phyloP scores from a whole-genome alignment of 2,113 vertebrate species.

The Cricetomys ansorgei region DNA sequence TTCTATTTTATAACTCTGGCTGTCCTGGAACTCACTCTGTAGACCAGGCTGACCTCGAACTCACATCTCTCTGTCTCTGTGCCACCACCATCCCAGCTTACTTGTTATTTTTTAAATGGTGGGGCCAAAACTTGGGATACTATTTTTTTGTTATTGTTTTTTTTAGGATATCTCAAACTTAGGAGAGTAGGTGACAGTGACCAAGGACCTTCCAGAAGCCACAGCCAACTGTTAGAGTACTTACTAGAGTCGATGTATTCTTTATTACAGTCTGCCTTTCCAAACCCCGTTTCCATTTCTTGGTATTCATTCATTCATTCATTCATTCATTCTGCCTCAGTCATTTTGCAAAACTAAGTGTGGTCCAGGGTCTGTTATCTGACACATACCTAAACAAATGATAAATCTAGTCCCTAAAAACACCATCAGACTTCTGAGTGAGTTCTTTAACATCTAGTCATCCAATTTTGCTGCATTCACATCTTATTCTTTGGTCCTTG shows the following conservation, averaged over 20 bases:
- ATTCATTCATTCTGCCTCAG: not conserved
- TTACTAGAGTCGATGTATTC: not conserved
- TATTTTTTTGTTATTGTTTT: not conserved
- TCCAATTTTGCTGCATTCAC: not conserved
- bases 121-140: not conserved
- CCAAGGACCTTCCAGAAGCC: not conserved
- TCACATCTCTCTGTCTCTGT: too few relatives aligned
- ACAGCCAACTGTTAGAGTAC: not conserved
- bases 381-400: not conserved
- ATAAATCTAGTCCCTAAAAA: not conserved
- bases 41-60: too few relatives aligned
- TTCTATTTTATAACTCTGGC: too few relatives aligned
- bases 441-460: not conserved
- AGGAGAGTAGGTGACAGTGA: not conserved
- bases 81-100: too few relatives aligned
- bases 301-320: not conserved
- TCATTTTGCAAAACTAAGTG: not conserved
- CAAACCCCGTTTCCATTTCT: not conserved
- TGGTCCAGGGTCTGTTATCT: not conserved
- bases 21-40: too few relatives aligned
- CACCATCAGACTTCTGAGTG: not conserved
- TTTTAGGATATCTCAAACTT: not conserved
- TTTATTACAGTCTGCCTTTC: not conserved
- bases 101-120: not conserved
- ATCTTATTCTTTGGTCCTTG: not conserved